Base-by-base conservation (phyloP, 2,888 invertebrate genomes). In the Platypus cylindrus region DNA sequence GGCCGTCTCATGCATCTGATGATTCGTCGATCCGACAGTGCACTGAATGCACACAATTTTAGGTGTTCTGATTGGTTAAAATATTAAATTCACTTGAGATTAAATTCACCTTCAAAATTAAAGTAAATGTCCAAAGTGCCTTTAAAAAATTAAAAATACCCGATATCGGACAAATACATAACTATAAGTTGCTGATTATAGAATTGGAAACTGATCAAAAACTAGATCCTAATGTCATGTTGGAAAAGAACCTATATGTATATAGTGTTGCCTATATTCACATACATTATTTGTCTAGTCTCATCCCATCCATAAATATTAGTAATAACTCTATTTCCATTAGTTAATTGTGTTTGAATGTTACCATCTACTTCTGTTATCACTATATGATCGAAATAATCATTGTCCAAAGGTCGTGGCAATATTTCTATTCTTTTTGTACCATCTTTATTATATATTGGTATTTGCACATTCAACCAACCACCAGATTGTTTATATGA, bases 391-490 rank as follows among this genome's bases (percentile, higher is more conserved):
- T 49, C 42, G 41, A 47, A 58, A 17, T 41, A 38, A 32, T 57
- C 56, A 25, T 49, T 45, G 2, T 37, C 50, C 41, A 50, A 49
- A 3, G 45, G 34, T 44, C 53, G 52, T 5, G 56, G 51, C 18
- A 53, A 30, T 17, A 56, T 49, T 43, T 54, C 47, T 5, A 58
- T 29, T 31, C 47, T 43, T 36, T 45, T 43, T 3, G 43, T 48
- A 2, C 68, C 69, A 11, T 56, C 53, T 37, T 66, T 60, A 29
- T 66, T 66, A 43, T 69, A 74, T 7, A 66, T 52, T 0, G 79
- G 76, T 1, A 66, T 59, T 5, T 61, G 60, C 0, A 75, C 64
- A 15, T 71, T 69, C 3, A 85, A 62, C 85, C 85, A 86, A 1
- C 85, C 85, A 1, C 69, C 62, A 0, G 67, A 59, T 50, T 80